Base-by-base conservation (phyloP, 2,797 vertebrate genomes). In the Anomalospiza imberbis region DNA sequence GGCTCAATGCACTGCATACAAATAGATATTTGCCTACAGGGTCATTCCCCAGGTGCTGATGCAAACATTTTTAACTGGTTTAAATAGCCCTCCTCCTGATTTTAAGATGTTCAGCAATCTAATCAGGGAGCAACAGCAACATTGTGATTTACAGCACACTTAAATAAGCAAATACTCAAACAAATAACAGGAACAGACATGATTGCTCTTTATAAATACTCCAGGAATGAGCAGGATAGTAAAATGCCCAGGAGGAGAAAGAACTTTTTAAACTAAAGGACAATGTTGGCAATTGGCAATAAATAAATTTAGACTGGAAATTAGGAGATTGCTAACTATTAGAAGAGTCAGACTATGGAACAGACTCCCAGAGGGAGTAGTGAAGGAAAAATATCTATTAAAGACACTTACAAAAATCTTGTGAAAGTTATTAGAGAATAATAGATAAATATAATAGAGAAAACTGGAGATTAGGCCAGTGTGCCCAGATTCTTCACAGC, bases 281-380 rank as follows among this genome's bases (percentile, higher is more conserved):
- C 26, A 76, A 34, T 12, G 12, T 7, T 89, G 57, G 8, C 24
- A 91, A 72, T n/a, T 40, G 34, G 8, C 16, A 84, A 48, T 60
- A 51, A 82, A 68, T 68, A 91, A 84, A 86, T 88, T 91, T 73
- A 89, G 31, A n/a, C 28, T 40, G 29, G 21, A 93, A 92, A 91
- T 79, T n/a, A 79, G n/a, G 67, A 85, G n/a, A 50, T 57, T 79
- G 61, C 29, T 84, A 83, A 85, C 18, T 72, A 34, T 71, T 54
- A 63, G 21, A 65, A 78, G 21, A 72, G 10, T 68, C 16, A 57
- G n/a, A 60, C 17, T 55, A n/a, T 9, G 15, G 40, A 93, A 82
- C 7, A 87, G 40, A 36, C 2, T 70, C 75, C 19, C 26, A 75
- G 51, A 68, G 10, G 12, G 7, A 42, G 6, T 26, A 85, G 11